phyloP scores from a whole-genome alignment of 2,888 invertebrate species.

The Trileptium ribeirensis region DNA sequence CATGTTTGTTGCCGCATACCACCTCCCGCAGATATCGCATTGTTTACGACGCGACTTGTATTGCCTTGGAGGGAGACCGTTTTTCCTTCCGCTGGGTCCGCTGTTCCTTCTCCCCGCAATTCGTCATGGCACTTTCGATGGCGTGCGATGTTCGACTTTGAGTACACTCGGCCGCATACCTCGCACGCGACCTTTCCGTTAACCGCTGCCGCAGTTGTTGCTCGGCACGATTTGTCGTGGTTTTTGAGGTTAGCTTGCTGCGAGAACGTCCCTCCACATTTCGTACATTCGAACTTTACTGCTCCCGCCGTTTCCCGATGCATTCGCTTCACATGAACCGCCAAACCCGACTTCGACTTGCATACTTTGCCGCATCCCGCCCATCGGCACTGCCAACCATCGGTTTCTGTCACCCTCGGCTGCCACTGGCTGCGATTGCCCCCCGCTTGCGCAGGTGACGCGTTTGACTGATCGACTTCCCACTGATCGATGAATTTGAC shows the following conservation, averaged over 20 bases:
- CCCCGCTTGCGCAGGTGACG: background rate
- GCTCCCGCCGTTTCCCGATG: background rate
- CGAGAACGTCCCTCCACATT: background rate
- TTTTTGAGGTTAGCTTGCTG: slow-evolving; percentile 7
- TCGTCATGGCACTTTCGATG: too few species aligned
- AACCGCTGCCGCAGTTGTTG: background rate
- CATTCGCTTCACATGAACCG: too few species aligned
- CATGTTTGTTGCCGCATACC: too few species aligned
- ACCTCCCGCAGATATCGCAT: too few species aligned
- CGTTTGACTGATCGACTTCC: background rate
- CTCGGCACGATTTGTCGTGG: background rate
- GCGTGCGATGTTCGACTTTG: too few species aligned
- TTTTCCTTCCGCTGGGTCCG: too few species aligned
- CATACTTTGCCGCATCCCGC: background rate
- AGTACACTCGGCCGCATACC: too few species aligned
- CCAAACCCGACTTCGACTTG: background rate
- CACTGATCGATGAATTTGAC: background rate
- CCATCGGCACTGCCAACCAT: slow-evolving; percentile 1
- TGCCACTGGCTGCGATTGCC: background rate
- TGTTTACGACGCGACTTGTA: too few species aligned
- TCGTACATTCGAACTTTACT: background rate
- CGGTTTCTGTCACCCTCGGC: background rate
- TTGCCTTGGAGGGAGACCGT: too few species aligned
- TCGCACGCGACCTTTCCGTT: too few species aligned
- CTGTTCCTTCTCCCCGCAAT: too few species aligned